These are phyloP conservation scores for Dasysyrphus tricinctus DNA, from an alignment of 2,888 invertebrate species.

Conservation along the genomic window DNA sequence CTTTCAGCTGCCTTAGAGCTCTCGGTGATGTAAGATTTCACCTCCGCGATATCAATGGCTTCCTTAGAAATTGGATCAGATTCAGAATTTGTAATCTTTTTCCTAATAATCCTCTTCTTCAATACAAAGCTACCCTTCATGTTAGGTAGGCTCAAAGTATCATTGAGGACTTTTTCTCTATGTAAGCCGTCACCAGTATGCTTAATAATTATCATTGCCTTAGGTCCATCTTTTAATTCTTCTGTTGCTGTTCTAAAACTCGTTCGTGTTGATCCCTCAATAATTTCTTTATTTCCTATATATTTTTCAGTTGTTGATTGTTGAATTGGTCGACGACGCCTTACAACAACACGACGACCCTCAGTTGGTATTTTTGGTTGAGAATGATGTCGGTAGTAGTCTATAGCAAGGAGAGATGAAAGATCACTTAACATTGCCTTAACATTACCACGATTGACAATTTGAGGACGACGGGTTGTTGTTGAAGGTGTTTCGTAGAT, in stretches of 20 bases:
- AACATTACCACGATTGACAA: conserved; percentile 78
- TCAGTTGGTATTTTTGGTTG: conserved; percentile 48
- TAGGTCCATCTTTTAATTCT: neutral
- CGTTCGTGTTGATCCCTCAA: conserved; percentile 21
- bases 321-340: conserved; percentile 60
- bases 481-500: conserved; percentile 68
- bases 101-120: conserved; percentile 45
- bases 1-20: neutral
- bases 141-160: neutral
- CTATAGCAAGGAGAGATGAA: conserved; percentile 80
- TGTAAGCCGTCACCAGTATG: neutral
- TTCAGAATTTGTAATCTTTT: conserved; percentile 16
- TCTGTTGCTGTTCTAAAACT: conserved; percentile 34
- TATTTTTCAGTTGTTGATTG: conserved; percentile 40
- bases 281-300: conserved; percentile 16
- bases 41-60: neutral
- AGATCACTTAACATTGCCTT: conserved; percentile 79
- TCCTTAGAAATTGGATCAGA: neutral
- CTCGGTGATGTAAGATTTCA: neutral
- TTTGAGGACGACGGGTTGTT: conserved; percentile 77
- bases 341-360: conserved; percentile 32
- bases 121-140: conserved; percentile 29
- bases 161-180: neutral
- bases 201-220: conserved; percentile 7
- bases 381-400: conserved; percentile 77